A percentile compares a stretch with the other conserved stretches of the same genome.
These are phyloP conservation scores for Philereme vetulata DNA, from an alignment of 2,888 invertebrate species.

Conservation along the genomic window DNA sequence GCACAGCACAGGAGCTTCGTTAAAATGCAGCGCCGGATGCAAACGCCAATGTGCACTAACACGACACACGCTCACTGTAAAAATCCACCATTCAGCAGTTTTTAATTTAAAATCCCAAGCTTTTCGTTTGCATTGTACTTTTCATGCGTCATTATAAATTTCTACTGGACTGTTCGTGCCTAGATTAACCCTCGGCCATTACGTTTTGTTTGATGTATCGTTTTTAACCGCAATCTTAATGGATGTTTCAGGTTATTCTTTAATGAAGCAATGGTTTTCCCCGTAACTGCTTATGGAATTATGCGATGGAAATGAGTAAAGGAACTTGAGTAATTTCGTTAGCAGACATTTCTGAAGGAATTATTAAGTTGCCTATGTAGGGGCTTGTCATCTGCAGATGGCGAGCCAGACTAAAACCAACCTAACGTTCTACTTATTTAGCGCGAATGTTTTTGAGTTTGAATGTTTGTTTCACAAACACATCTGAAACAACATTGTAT, in stretches of 20 bases:
- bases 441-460: too few species aligned
- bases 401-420: conserved; percentile 34
- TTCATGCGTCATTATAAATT: conserved; percentile 51
- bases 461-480: too few species aligned
- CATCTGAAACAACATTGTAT: too few species aligned
- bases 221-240: conserved; percentile 35
- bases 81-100: conserved; percentile 59
- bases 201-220: conserved; percentile 39
- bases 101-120: conserved; percentile 59
- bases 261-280: conserved; percentile 17
- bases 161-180: conserved; percentile 33
- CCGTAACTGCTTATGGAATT: conserved; percentile 6
- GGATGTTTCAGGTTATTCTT: conserved; percentile 33
- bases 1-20: conserved; percentile 53
- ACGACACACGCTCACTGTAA: conserved; percentile 55
- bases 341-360: conserved; percentile 16
- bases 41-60: conserved; percentile 63
- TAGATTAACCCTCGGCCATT: conserved; percentile 32
- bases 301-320: conserved; percentile 11
- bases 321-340: background rate
- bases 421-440: conserved; percentile 22
- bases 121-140: conserved; percentile 52
- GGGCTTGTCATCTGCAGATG: conserved; percentile 38
- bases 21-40: conserved; percentile 72
- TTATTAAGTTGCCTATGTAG: conserved; percentile 33